phyloP scores from a whole-genome alignment of 1,140 invertebrate species.

The Diorhabda elongata region DNA sequence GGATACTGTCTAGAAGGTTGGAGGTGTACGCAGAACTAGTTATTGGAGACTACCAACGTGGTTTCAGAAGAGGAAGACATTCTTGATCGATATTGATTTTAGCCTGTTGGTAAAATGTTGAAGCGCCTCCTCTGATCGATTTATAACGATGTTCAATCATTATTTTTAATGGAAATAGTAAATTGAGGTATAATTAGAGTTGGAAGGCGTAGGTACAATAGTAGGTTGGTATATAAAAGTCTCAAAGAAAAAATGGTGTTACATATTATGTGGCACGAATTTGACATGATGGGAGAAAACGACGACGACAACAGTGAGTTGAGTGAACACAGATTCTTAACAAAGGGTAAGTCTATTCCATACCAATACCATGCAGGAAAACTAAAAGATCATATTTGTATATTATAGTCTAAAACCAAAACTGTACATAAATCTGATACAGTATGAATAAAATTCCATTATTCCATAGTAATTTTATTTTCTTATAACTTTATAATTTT shows the following conservation, averaged over 20 bases:
- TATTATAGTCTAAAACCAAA: too few relatives aligned
- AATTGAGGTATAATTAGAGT: slow-evolving; percentile 7
- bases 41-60: too few relatives aligned
- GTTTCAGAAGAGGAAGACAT: too few relatives aligned
- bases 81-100: too few relatives aligned
- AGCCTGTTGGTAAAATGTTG: too few relatives aligned
- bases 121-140: neutral
- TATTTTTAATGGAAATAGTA: slow-evolving; percentile 15
- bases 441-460: too few relatives aligned
- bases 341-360: slow-evolving; percentile 51
- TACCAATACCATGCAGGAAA: neutral
- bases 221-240: slow-evolving; percentile 24
- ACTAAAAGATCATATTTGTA: too few relatives aligned
- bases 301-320: slow-evolving; percentile 63
- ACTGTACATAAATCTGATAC: too few relatives aligned
- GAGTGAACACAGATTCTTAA: slow-evolving; percentile 62
- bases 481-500: too few relatives aligned
- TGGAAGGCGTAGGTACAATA: slow-evolving; percentile 11
- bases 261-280: slow-evolving; percentile 30
- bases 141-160: neutral
- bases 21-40: too few relatives aligned
- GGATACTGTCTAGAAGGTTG: too few relatives aligned
- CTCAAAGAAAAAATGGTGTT: slow-evolving; percentile 15
- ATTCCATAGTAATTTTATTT: too few relatives aligned
- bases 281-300: slow-evolving; percentile 47